Evolutionary conservation across 1,140 invertebrate genomes (phyloP).

Genomic region (Fragariocoptes setiger): DNA sequence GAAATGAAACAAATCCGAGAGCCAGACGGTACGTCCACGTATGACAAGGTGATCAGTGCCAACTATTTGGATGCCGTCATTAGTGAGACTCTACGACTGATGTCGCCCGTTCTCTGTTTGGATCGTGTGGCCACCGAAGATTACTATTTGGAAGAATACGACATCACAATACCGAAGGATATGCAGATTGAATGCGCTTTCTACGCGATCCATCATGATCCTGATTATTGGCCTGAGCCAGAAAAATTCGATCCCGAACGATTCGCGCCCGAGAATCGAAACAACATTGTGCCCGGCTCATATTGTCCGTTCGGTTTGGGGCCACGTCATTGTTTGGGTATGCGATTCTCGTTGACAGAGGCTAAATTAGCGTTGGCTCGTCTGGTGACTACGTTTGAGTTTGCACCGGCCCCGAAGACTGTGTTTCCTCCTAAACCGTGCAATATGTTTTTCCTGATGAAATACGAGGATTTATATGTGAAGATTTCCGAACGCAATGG

Average conservation of each 20-base stretch:
- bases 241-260: conserved; percentile 9
- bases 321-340: conserved; percentile 7
- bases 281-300: background rate
- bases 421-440: background rate
- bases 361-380: conserved; percentile 1
- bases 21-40: background rate
- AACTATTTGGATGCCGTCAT: conserved; percentile 3
- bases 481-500: too few species aligned
- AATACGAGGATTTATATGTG: too few species aligned
- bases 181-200: conserved; percentile 3
- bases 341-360: conserved; percentile 5
- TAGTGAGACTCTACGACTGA: background rate
- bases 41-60: background rate
- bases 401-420: background rate
- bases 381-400: background rate
- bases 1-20: conserved; percentile 22
- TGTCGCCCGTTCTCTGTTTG: conserved; percentile 18
- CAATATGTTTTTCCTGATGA: background rate
- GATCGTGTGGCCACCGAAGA: conserved; percentile 23
- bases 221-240: conserved; percentile 11
- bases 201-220: conserved; percentile 9
- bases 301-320: conserved; percentile 4
- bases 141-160: conserved; percentile 15
- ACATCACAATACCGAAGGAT: background rate
- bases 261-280: conserved; percentile 7